Evolutionary conservation across 2,888 invertebrate genomes (phyloP), one percentile per base, ranked within the genome.

Genomic region (Teleogryllus oceanicus): DNA sequence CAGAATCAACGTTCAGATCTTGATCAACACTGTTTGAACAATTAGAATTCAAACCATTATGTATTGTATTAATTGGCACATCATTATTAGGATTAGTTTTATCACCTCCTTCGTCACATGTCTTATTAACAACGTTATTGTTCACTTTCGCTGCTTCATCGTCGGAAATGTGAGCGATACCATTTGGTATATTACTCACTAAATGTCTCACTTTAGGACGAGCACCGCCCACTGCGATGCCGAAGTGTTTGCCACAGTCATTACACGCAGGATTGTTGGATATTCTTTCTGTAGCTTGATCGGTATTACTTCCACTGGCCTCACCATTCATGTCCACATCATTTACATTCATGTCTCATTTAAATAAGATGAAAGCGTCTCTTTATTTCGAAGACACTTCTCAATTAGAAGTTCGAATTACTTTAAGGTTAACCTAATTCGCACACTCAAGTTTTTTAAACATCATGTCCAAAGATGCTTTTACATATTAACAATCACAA

Each of bases 111-210:
- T 62, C 79, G 2, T 50, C 77, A 74, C 78, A 49, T 21, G 37
- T 74, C 12, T 50, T 74, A 20, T 49, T 62, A 16, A 74, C 10
- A 21, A 79, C 76, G 75, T 83, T 83, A 75, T 83, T 83, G 76
- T 83, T 83, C 24, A 83, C 81, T 82, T 83, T 83, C 8, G 81
- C 79, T 4, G 78, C 75, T 49, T 81, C 80, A 74, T 80, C 81
- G 13, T 62, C 62, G n/a, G 77, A 18, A 49, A 77, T 13, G 62
- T 50, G 50, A 13, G 77, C 18, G 13, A 80, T 75, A 21, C 82
- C 83, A 81, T 83, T 83, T 13, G 82, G 80, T 51, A 82, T 80
- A 75, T 82, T 83, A 76, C 81, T 81, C 16, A 82, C 76, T 49
- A 81, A 75, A 75, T 81, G 81, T 76, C 78, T 81, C 11, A 80